Evolutionary conservation across 2,888 invertebrate species (phyloP).

Genomic region (Cephus spinipes): DNA sequence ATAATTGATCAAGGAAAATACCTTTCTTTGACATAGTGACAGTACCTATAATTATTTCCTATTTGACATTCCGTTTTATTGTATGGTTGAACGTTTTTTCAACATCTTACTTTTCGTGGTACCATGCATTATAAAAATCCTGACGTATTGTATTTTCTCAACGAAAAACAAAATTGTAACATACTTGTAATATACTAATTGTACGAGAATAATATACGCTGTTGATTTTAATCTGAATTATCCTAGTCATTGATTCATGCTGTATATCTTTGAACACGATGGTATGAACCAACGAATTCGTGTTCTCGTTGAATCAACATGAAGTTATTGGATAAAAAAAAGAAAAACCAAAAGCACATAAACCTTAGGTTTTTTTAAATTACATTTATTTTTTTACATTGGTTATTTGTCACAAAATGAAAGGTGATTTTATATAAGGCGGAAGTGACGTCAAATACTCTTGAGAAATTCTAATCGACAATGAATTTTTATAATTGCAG

Average conservation of each 20-base stretch:
- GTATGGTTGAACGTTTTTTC: neutral
- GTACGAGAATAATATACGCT: neutral
- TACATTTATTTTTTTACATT: neutral
- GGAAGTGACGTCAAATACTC: neutral
- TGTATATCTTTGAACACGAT: neutral
- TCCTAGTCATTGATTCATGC: neutral
- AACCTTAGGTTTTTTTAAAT: neutral
- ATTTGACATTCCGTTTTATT: neutral
- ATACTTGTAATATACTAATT: slow-evolving; percentile 14
- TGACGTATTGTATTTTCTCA: neutral
- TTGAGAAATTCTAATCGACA: neutral
- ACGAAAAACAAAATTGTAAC: slow-evolving; percentile 7
- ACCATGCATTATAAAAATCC: too few species aligned
- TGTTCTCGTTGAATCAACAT: neutral
- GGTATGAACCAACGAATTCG: neutral
- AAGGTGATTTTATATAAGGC: neutral
- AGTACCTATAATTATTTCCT: neutral
- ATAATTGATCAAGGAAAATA: neutral
- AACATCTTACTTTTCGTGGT: too few species aligned
- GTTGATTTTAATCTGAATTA: neutral
- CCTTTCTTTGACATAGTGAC: neutral
- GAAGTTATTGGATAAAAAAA: neutral
- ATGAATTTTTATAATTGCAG: neutral
- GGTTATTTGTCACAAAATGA: neutral
- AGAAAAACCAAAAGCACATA: neutral